A percentile compares a stretch with the other conserved stretches of the same genome.
Conservation (phyloP, 2,888 invertebrate species). For the Ctenicera cuprea region DNA sequence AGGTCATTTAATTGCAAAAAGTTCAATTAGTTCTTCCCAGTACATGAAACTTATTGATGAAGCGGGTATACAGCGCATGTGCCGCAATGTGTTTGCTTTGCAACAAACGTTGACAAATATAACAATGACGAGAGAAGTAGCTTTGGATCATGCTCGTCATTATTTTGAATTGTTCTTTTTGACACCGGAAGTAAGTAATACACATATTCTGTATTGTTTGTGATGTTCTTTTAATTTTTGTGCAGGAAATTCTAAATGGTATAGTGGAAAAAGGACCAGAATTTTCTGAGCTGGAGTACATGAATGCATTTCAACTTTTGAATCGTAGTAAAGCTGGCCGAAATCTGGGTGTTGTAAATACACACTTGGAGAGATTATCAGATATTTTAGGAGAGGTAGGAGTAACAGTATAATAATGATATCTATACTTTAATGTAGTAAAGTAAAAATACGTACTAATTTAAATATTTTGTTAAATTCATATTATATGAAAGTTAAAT, state of each 20-base stretch:
- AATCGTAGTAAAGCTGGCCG: constrained; percentile 77
- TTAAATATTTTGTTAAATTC: constrained; percentile 53
- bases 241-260: constrained; percentile 87
- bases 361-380: constrained; percentile 86
- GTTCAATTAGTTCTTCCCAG: constrained; percentile 87
- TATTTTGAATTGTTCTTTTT: constrained; percentile 92
- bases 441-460: constrained; percentile 55
- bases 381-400: constrained; percentile 91
- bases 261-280: constrained; percentile 92
- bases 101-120: constrained; percentile 92
- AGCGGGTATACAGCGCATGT: constrained; percentile 88
- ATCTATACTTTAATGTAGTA: background rate
- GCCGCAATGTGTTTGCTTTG: constrained; percentile 88
- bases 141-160: constrained; percentile 91
- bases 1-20: constrained; percentile 85
- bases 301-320: constrained; percentile 88
- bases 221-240: constrained; percentile 53
- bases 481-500: no score
- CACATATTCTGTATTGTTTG: background rate
- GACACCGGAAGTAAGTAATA: constrained; percentile 82
- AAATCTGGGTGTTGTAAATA: constrained; percentile 76
- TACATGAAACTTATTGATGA: constrained; percentile 88
- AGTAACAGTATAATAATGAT: constrained; percentile 79
- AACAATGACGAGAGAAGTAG: constrained; percentile 86
- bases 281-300: constrained; percentile 91